These are phyloP conservation scores for Phenacoccus solenopsis DNA, from an alignment of 1,140 invertebrate genomes.

Conservation along the genomic window DNA sequence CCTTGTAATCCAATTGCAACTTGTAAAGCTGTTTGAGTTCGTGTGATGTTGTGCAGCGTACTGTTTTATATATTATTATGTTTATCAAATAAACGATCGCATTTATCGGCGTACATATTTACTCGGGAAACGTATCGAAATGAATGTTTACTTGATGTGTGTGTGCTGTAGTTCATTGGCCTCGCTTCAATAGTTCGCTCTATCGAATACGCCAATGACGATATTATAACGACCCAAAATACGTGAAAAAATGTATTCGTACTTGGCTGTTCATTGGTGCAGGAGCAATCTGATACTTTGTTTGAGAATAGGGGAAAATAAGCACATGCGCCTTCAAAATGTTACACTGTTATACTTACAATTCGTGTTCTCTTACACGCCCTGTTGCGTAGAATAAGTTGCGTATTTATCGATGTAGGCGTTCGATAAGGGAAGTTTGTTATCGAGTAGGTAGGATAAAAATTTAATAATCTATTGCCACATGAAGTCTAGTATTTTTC, in stretches of 20 bases:
- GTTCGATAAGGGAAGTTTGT: no score
- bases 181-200: background rate
- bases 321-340: background rate
- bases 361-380: background rate
- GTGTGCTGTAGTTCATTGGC: background rate
- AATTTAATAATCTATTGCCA: no score
- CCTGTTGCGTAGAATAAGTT: background rate
- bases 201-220: background rate
- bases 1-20: background rate
- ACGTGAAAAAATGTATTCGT: background rate
- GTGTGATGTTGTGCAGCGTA: no score
- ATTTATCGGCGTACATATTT: no score
- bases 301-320: background rate
- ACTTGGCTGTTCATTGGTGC: background rate
- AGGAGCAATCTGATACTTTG: background rate
- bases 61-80: no score
- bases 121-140: no score
- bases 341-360: background rate
- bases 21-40: background rate
- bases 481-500: no score
- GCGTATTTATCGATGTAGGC: background rate
- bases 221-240: background rate
- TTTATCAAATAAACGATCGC: no score
- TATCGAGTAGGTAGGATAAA: background rate
- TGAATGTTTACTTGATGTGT: no score